Percentiles rank a stretch among this genome's conserved stretches.
Evolutionary conservation across 2,113 vertebrate genomes (phyloP).

Genomic region (Notarius lentiginosus): DNA sequence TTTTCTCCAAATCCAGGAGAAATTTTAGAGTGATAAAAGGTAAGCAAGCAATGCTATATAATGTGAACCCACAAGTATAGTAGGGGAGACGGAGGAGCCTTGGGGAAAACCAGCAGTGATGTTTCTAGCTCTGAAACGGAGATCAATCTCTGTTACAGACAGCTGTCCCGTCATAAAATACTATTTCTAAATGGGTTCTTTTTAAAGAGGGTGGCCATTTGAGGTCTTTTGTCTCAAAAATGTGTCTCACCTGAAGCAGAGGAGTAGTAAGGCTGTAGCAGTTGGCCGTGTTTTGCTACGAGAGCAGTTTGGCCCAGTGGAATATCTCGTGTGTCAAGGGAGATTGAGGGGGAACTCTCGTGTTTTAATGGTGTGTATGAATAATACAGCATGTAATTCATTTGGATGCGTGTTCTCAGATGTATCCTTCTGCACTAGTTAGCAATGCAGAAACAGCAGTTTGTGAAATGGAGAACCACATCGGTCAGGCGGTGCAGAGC

Average conservation of each 20-base stretch:
- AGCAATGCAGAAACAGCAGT: not conserved
- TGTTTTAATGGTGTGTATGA: not conserved
- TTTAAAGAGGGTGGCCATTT: not conserved
- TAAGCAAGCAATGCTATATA: too few relatives aligned
- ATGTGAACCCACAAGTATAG: too few relatives aligned
- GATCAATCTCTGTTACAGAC: too few relatives aligned
- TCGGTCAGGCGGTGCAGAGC: not conserved
- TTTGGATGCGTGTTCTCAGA: not conserved
- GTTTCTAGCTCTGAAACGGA: too few relatives aligned
- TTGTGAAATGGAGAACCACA: conserved; percentile 11
- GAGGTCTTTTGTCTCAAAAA: not conserved
- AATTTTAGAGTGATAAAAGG: too few relatives aligned
- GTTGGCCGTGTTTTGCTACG: not conserved
- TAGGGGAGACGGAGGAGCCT: too few relatives aligned
- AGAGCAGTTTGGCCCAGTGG: not conserved
- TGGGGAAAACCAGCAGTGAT: too few relatives aligned
- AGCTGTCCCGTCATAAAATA: not conserved
- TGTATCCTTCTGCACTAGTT: not conserved
- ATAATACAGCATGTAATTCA: not conserved
- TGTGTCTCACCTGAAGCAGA: not conserved
- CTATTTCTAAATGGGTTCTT: not conserved
- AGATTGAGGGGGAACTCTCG: not conserved
- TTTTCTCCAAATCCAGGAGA: too few relatives aligned
- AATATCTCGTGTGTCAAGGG: not conserved
- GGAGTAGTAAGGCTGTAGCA: not conserved